Base-by-base conservation (phyloP, 2,888 invertebrate genomes). In the Athalia circularis region DNA sequence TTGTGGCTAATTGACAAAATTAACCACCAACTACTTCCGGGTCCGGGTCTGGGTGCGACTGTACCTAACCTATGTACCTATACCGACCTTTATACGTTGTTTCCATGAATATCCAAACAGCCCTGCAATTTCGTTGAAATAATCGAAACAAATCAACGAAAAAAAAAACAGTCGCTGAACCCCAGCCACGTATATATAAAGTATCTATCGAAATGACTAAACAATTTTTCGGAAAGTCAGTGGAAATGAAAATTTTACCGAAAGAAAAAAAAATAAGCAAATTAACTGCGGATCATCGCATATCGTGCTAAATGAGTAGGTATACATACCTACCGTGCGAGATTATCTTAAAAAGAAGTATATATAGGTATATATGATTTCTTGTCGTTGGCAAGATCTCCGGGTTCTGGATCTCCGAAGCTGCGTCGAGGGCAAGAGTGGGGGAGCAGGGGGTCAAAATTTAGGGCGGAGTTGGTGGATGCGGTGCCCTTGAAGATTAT, bases 401-500 rank as follows among this genome's bases (percentile, higher is more conserved):
- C 29, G 29, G 29, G 29, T n/a, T 54, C 54, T 11, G 54, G 54
- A 54, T 3, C n/a, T 54, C 29, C 29, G 0, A 2, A 2, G 29
- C 29, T 29, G 29, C 29, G 29, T 29, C 1, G 29, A 29, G 7
- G 8, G 15, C 13, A 13, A 5, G 8, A 13, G 15, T 4, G 15
- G 15, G 50, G 68, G 54, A 29, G 1, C 9, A 29, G 50, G 52
- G 8, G 62, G 4, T 13, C 5, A 62, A 13, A 72, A 57, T 47
- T 59, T 72, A 61, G 77, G 70, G 62, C 47, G 50, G 43, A 45
- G 59, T 67, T 61, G 47, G 54, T 57, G 3, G 7, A 61, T 47
- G 78, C 78, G 78, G 78, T 72, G 9, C 57, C 54, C 61, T 78
- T 78, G 78, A 78, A 75, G 78, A 74, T 78, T 75, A 78, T 78